Evolutionary conservation across 1,140 invertebrate genomes (phyloP), one percentile per base, ranked within the genome.

Genomic region (Cydia fagiglandana): DNA sequence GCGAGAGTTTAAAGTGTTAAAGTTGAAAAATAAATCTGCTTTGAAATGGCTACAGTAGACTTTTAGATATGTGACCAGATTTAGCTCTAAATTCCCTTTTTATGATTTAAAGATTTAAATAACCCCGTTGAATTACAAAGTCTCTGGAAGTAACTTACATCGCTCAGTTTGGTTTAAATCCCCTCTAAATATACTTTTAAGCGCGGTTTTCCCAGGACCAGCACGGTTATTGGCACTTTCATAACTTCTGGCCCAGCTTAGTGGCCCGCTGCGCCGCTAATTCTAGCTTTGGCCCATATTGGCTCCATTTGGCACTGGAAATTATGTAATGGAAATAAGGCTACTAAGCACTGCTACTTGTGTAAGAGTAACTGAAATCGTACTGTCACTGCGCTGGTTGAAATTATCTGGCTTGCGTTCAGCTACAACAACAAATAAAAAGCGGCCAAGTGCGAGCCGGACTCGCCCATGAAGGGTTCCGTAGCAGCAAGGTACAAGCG

Each of bases 171-270:
- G 30, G 30, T 30, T 10, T 30, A 15, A 66, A 66, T 66, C 64
- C 64, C 28, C 64, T 15, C 64, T 66, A 66, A 66, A 66, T 66
- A 34, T 38, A 66, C 64, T 66, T 66, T 66, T 66, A 66, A 66
- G 64, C 64, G 64, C 64, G 64, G 13, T 66, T 34, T 66, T 38
- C 30, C 6, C 64, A 12, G 64, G 10, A 7, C 28, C 28, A 34
- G 64, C 24, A 17, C 64, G 64, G 64, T 66, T 66, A 66, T 66
- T 66, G 64, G 64, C 64, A 66, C 64, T 66, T 66, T 24, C 64
- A 66, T 66, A 66, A 66, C 64, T 66, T 66, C 17, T 38, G 64
- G 64, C 15, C 1, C 56, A 61, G 56, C 56, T 61, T 61, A 61
- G 17, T 7, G 17, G 15, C 20, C 17, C 56, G 28, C 28, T 34